phyloP scores from a whole-genome alignment of 1,140 invertebrate species.

The Myzus persicae region DNA sequence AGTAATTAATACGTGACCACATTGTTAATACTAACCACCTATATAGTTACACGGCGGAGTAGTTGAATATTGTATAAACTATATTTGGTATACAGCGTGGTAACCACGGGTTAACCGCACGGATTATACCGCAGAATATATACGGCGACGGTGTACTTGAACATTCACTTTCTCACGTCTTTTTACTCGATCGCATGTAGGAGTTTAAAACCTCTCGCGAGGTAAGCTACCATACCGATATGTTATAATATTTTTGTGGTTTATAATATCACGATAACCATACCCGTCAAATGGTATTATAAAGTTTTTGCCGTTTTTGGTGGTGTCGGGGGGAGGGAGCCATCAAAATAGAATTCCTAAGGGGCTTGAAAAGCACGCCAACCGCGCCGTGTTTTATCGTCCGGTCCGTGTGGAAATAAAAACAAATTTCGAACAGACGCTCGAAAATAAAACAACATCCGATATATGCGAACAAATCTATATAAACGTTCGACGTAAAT shows the following conservation, averaged over 20 bases:
- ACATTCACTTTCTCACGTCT: neutral
- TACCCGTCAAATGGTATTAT: neutral
- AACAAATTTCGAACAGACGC: neutral
- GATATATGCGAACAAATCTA: neutral
- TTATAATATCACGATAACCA: neutral
- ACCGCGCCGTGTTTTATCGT: neutral
- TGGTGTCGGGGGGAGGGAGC: neutral
- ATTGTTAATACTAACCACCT: neutral
- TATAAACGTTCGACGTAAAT: slow-evolving; percentile 30
- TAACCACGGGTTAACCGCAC: neutral
- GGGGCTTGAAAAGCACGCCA: neutral
- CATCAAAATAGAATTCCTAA: neutral
- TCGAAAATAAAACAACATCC: neutral
- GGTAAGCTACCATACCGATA: neutral
- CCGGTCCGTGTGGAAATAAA: neutral
- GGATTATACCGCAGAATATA: neutral
- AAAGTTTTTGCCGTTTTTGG: neutral
- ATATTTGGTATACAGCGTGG: neutral
- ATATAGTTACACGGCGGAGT: neutral
- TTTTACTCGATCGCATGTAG: neutral
- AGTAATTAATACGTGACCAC: neutral
- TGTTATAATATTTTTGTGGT: neutral
- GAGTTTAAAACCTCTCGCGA: neutral
- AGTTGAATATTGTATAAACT: neutral
- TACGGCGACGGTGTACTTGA: neutral